Base-by-base conservation (phyloP, 2,797 vertebrate species). In the Thalassophryne amazonica region DNA sequence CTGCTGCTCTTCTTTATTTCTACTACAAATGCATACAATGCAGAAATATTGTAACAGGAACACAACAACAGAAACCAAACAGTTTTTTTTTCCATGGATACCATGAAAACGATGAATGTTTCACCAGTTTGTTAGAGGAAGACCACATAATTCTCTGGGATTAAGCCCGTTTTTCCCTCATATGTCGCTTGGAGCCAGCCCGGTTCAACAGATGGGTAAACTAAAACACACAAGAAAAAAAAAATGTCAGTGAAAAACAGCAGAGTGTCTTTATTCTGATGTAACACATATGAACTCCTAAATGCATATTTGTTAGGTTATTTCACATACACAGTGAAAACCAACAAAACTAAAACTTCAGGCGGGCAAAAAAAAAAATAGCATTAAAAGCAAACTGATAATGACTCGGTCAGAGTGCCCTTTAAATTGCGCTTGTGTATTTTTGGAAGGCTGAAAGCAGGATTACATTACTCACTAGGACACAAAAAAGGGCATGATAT, bases 171-270 rank as follows among this genome's bases (percentile, higher is more conserved):
- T 91, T 87, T 96, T 47, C 94, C 95, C 82, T 97, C 90, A 7
- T 93, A 94, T 11, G 95, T 98, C 70, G 94, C 95, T 83, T 97
- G 95, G 61, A 98, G 88, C 95, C 97, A 98, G 67, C 94, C 95
- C 24, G 95, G 96, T 88, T 98, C 94, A 76, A 96, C 91, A 11
- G 97, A 97, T 2, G 92, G 85, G 81, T 96, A 95, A 46, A 98
- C 96, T 98, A 60, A 16, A 41, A 22, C 57, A 69, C 1, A 34
- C 12, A 31, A 67, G 19, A 60, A 17, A 67, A 2, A 29, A 43
- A 7, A 40, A 47, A 21, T 10, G 29, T 10, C 7, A 53, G 23
- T 45, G 1, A 12, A 28, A 45, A 12, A 58, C 10, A 56, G 51
- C 30, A 30, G 16, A 42, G 10, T 35, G 50, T 16, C 8, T 19